A percentile compares a stretch with the other conserved stretches of the same genome.
Evolutionary conservation across 2,888 invertebrate genomes (phyloP).

Genomic region (Drosophila lutescens): DNA sequence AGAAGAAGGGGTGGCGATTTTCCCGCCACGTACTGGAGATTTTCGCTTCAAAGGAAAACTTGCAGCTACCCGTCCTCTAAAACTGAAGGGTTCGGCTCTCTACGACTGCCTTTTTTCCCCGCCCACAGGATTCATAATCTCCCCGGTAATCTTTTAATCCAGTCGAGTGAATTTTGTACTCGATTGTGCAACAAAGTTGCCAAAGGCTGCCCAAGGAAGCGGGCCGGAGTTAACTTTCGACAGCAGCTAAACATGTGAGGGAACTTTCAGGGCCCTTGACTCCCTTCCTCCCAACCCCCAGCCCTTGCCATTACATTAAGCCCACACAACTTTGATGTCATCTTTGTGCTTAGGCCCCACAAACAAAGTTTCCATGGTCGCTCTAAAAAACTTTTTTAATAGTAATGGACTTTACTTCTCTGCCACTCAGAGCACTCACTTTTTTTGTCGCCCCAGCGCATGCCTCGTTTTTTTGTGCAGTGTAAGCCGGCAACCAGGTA

Average conservation of each 20-base stretch:
- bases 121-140: constrained; percentile 80
- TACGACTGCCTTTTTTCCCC: background rate
- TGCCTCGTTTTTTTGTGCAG: constrained; percentile 65
- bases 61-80: background rate
- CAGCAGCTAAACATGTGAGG: constrained; percentile 44
- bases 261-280: constrained; percentile 7
- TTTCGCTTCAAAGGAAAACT: constrained; percentile 22
- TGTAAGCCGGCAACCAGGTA: constrained; percentile 73
- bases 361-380: constrained; percentile 59
- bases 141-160: constrained; percentile 83
- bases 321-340: constrained; percentile 77
- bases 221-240: constrained; percentile 41
- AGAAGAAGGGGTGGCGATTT: constrained; percentile 21
- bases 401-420: constrained; percentile 69
- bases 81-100: constrained; percentile 41
- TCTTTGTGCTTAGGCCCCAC: constrained; percentile 69
- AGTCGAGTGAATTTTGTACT: constrained; percentile 83
- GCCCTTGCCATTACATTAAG: constrained; percentile 65
- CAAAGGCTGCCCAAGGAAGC: constrained; percentile 41
- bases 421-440: constrained; percentile 26
- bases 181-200: constrained; percentile 81
- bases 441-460: constrained; percentile 5
- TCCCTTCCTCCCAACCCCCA: fast-evolving
- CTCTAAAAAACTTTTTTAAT: constrained; percentile 72
- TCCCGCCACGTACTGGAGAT: constrained; percentile 15